phyloP scores from a whole-genome alignment of 1,140 invertebrate genomes.

The Eupeodes corollae region DNA sequence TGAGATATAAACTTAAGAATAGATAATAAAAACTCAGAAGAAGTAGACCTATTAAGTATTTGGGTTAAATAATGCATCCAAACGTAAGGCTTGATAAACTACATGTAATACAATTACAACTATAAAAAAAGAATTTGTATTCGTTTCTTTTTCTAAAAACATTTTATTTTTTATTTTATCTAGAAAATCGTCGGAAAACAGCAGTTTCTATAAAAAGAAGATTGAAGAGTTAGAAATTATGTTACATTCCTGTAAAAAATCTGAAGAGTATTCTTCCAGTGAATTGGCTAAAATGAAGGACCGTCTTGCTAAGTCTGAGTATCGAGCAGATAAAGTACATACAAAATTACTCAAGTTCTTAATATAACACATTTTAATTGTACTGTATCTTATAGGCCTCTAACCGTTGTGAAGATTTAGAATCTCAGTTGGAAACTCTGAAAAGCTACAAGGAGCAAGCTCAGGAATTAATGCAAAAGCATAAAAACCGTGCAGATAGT shows the following conservation, averaged over 20 bases:
- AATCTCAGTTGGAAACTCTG: slow-evolving; percentile 21
- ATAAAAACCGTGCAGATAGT: slow-evolving; percentile 22
- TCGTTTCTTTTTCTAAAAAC: no score
- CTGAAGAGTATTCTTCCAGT: slow-evolving; percentile 20
- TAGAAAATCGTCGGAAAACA: slow-evolving; percentile 10
- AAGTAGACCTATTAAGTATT: no score
- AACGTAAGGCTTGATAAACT: no score
- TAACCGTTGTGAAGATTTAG: slow-evolving; percentile 19
- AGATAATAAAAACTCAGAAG: no score
- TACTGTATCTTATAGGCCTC: slow-evolving; percentile 13
- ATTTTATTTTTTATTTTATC: neutral
- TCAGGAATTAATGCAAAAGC: slow-evolving; percentile 32
- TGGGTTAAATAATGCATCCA: no score
- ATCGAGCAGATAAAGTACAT: slow-evolving; percentile 24
- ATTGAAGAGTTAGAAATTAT: slow-evolving; percentile 27
- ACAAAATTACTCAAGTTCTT: neutral
- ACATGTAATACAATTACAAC: no score
- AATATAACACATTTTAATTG: neutral
- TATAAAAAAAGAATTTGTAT: no score
- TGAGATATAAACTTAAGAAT: no score
- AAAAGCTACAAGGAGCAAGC: slow-evolving; percentile 28
- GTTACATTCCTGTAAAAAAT: slow-evolving; percentile 18
- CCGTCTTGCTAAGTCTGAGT: slow-evolving; percentile 24
- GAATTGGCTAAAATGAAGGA: slow-evolving; percentile 31
- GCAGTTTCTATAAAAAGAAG: slow-evolving; percentile 13